These are phyloP conservation scores for Sander vitreus DNA, from an alignment of 2,113 vertebrate species.

Conservation along the genomic window DNA sequence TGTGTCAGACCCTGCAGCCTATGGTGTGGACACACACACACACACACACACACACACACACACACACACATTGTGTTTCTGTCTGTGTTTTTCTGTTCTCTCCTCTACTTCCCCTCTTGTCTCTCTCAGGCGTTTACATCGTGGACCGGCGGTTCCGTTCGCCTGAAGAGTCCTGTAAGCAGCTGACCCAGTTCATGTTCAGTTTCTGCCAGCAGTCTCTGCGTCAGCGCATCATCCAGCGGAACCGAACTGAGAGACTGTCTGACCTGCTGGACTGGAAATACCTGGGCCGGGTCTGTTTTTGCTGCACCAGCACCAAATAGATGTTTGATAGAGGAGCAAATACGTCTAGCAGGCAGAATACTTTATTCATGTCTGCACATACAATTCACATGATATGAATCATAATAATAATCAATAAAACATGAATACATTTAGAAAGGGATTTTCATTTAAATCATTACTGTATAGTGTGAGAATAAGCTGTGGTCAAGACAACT, in stretches of 20 bases:
- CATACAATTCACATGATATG: background rate
- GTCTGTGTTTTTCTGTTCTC: background rate
- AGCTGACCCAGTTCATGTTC: slow-evolving; percentile 96
- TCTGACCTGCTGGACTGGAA: slow-evolving; percentile 96
- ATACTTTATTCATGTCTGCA: background rate
- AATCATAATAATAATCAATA: background rate
- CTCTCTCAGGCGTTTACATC: slow-evolving; percentile 92
- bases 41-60: background rate
- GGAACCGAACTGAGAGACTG: slow-evolving; percentile 94
- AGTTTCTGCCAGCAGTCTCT: slow-evolving; percentile 95
- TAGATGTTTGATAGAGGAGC: background rate
- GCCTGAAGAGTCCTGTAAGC: slow-evolving; percentile 94
- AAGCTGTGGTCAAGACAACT: background rate
- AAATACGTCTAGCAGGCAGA: background rate
- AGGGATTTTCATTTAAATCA: background rate
- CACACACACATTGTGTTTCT: no score
- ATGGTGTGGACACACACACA: slow-evolving; percentile 83
- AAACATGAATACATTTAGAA: background rate
- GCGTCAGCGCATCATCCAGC: slow-evolving; percentile 95
- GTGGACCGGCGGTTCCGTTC: slow-evolving; percentile 94
- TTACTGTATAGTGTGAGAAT: background rate
- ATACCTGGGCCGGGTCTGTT: slow-evolving; percentile 92
- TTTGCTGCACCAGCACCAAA: background rate
- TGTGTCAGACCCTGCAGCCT: slow-evolving; percentile 93
- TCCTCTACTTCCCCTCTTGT: background rate